These are phyloP conservation scores for Cenopis cana DNA, from an alignment of 2,888 invertebrate genomes.

Conservation along the genomic window DNA sequence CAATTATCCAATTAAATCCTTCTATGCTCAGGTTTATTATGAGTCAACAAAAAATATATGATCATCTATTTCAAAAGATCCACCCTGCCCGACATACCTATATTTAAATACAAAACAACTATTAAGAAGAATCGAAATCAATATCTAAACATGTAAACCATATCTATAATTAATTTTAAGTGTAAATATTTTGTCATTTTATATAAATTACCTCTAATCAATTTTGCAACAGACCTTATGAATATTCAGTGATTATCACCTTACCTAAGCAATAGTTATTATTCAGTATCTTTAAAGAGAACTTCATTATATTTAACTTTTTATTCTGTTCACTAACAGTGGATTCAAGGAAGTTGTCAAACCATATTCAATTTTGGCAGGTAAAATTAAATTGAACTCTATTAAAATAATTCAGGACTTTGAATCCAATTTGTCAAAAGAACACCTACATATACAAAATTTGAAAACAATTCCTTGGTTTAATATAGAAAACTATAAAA, in stretches of 20 bases:
- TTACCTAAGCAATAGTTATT: slow-evolving; percentile 65
- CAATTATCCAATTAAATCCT: background rate
- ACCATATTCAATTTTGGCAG: slow-evolving; percentile 31
- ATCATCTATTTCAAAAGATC: slow-evolving; percentile 26
- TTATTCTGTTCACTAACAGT: slow-evolving; percentile 53
- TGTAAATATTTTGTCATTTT: slow-evolving; percentile 53
- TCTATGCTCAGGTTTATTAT: background rate
- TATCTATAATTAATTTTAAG: slow-evolving; percentile 43
- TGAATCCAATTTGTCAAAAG: slow-evolving; percentile 4
- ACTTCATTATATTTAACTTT: slow-evolving; percentile 69
- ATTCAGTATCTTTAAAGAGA: slow-evolving; percentile 74
- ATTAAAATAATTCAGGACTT: background rate
- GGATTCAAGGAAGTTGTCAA: slow-evolving; percentile 29
- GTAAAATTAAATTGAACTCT: slow-evolving; percentile 23
- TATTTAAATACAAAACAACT: slow-evolving; percentile 65
- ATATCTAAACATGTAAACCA: slow-evolving; percentile 28
- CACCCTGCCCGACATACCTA: slow-evolving; percentile 35
- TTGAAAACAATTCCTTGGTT: slow-evolving; percentile 13
- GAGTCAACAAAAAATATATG: background rate
- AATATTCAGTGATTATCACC: slow-evolving; percentile 71
- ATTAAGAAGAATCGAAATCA: slow-evolving; percentile 64
- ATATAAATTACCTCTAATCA: slow-evolving; percentile 56
- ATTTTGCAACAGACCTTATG: slow-evolving; percentile 75
- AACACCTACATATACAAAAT: slow-evolving; percentile 1
- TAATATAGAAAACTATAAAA: background rate